Base-by-base conservation (phyloP, 2,797 vertebrate species). In the Tokudaia muenninki region DNA sequence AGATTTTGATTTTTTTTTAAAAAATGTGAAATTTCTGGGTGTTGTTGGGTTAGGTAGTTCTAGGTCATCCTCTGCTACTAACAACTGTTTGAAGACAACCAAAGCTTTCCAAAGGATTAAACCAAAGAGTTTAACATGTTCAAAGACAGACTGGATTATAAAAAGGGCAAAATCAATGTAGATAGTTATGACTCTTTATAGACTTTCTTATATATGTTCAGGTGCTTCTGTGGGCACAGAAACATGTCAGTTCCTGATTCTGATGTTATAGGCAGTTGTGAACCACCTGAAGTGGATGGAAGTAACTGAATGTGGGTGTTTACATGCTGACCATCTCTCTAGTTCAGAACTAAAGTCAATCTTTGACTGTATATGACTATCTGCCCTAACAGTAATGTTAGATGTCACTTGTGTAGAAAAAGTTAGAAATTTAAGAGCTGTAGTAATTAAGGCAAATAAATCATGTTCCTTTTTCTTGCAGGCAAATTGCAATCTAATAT, bases 401-500 rank as follows among this genome's bases (percentile, higher is more conserved):
- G 47, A 34, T 91, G 34, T 79, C 8, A 87, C 29, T 57, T 72
- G 50, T 52, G 22, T 24, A 26, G 94, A 37, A 65, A 70, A n/a
- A 41, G 31, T 52, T 21, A n/a, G 90, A 88, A 11, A 89, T 21
- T 88, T 44, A 5, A 81, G 31, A 84, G 37, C 47, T 72, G 14
- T 78, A 24, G 10, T 79, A 44, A 87, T 63, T 65, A 26, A 81
- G 13, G 65, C 2, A 47, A 0, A 70, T 17, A 50, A 22, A 34
- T 59, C 21, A 10, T 57, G 31, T 52, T 0, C 19, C 26, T 47
- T 8, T 29, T 22, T 72, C 4, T 77, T 78, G 16, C 57, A 99
- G 99, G 98, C 99, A 19, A 99, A 99, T 98, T 99, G 99, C 93
- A 99, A 99, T 67, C 92, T 99, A 84, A 98, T 99, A 81, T 99